Conservation (phyloP, 2,113 vertebrate species). For the Varanus komodoensis region DNA sequence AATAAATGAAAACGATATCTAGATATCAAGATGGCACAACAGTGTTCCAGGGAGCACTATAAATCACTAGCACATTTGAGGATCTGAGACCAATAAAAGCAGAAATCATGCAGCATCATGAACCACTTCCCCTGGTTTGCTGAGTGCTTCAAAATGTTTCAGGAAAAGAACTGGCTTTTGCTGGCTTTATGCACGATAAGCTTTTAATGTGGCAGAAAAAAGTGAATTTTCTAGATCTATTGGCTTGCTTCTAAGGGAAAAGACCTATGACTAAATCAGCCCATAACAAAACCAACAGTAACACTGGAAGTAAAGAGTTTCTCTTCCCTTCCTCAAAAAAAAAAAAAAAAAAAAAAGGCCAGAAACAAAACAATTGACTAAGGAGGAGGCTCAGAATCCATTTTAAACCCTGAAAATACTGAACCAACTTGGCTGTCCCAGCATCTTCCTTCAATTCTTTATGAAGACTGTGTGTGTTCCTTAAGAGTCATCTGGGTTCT, state of each 20-base stretch:
- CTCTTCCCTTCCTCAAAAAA: conserved; percentile 45
- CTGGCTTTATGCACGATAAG: conserved; percentile 52
- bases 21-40: conserved; percentile 9
- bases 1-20: conserved; percentile 47
- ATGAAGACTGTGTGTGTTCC: conserved; percentile 60
- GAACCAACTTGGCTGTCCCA: background rate
- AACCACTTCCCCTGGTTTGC: conserved; percentile 48
- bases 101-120: conserved; percentile 45
- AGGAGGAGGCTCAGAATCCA: conserved; percentile 35
- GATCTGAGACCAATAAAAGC: conserved; percentile 48
- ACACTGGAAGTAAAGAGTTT: conserved; percentile 63
- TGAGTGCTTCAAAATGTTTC: background rate
- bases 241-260: conserved; percentile 19
- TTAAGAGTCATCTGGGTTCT: conserved; percentile 72
- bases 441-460: conserved; percentile 36
- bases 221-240: conserved; percentile 48
- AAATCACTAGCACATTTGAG: conserved; percentile 58
- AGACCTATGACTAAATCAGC: conserved; percentile 66
- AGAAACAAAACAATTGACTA: conserved; percentile 47
- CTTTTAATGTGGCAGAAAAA: conserved; percentile 43
- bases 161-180: conserved; percentile 44
- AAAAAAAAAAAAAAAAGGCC: conserved; percentile 59
- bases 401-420: conserved; percentile 37
- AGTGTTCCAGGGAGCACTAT: conserved; percentile 29
- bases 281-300: conserved; percentile 63